These are phyloP conservation scores for Norana najaformis DNA, from an alignment of 2,888 invertebrate species.

Conservation along the genomic window DNA sequence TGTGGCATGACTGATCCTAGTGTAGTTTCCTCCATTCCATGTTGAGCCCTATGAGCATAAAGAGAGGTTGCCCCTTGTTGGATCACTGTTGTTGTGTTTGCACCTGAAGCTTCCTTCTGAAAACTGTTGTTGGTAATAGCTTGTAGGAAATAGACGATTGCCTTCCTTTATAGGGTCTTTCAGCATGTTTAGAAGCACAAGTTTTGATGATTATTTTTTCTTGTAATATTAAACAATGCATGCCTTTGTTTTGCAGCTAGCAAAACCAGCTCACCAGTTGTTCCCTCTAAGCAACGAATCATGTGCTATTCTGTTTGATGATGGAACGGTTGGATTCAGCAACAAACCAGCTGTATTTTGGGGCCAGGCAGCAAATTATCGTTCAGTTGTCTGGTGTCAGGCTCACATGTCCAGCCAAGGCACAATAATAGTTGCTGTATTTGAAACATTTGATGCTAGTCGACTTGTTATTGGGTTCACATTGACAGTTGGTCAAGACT, in stretches of 20 bases:
- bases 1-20: too few species aligned
- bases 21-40: too few species aligned
- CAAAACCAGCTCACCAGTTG: constrained; percentile 13
- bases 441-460: constrained; percentile 5
- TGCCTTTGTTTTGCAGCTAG: background rate
- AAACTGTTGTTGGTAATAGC: too few species aligned
- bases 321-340: background rate
- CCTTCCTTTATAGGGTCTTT: too few species aligned
- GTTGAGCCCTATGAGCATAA: too few species aligned
- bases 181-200: too few species aligned
- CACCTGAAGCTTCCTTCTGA: too few species aligned
- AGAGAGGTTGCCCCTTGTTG: too few species aligned
- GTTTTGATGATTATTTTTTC: too few species aligned
- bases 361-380: background rate
- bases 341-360: background rate
- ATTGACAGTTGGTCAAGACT: background rate
- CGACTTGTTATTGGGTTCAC: background rate
- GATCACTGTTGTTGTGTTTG: too few species aligned
- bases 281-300: background rate
- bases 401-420: background rate
- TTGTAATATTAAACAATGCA: too few species aligned
- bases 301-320: background rate
- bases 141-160: too few species aligned
- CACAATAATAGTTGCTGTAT: background rate
- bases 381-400: background rate